Evolutionary conservation across 2,888 invertebrate species (phyloP), one percentile per base, ranked within the genome.

Genomic region (Girardia tigrina): DNA sequence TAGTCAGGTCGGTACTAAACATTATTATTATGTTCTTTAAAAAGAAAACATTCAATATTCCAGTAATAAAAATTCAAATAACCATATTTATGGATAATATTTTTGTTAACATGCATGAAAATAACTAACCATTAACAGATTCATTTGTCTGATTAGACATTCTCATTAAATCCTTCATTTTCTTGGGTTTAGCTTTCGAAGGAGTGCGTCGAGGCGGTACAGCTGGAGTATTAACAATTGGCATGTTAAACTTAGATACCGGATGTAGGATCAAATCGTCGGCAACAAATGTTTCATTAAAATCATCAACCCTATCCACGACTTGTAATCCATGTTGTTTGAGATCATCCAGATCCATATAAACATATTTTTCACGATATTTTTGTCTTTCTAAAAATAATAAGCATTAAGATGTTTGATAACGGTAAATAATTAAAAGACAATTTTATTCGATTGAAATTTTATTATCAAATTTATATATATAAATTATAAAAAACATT

Each of bases 141-240:
- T 56, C 56, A 12, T 56, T 56, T n/a, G n/a, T n/a, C 23, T n/a
- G n/a, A 56, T 56, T 56, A 6, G 56, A 56, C n/a, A 56, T 56
- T 23, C 23, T 56, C 56, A 56, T 56, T 23, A 56, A n/a, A n/a
- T 56, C 56, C 23, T 56, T 56, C 56, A 56, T 56, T 56, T 56
- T 56, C 56, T 20, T 20, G 2, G 56, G 56, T 56, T 23, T 56
- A 4, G 56, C 56, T 16, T 56, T 56, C 4, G 56, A 56, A 8
- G 56, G 56, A 56, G n/a, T 56, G n/a, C 56, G 56, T n/a, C 56
- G 56, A 8, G 56, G 56, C n/a, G 56, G 56, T 20, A 56, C 56
- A 20, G 56, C 56, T 56, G 56, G 56, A 4, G 56, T 56, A 56
- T 56, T 56, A 20, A 16, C 56, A 56, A 56, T n/a, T 56, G 56